Conservation (phyloP, 2,888 invertebrate species). For the Suillia variegata region DNA sequence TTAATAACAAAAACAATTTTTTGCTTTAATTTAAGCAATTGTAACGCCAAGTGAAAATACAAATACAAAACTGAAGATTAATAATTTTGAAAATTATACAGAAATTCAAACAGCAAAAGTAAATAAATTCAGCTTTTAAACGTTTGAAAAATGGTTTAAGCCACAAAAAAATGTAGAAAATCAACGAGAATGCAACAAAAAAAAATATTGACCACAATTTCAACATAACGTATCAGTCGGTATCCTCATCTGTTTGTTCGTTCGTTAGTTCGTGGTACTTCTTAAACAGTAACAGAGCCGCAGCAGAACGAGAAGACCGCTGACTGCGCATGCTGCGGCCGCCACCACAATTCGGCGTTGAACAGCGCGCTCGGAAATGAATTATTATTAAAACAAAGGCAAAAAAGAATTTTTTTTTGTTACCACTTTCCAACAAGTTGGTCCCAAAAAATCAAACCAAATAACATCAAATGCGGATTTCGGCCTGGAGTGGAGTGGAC, state of each 20-base stretch:
- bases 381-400: slow-evolving; percentile 29
- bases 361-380: slow-evolving; percentile 24
- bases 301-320: background rate
- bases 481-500: background rate
- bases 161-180: background rate
- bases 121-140: background rate
- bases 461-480: slow-evolving; percentile 22
- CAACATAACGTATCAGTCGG: background rate
- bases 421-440: slow-evolving; percentile 26
- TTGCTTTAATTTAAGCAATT: too few species aligned
- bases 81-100: too few species aligned
- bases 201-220: background rate
- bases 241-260: too few species aligned
- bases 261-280: too few species aligned
- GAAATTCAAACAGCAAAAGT: background rate
- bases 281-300: background rate
- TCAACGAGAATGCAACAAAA: too few species aligned
- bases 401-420: too few species aligned
- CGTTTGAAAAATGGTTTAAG: slow-evolving; percentile 3
- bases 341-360: slow-evolving; percentile 10
- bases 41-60: too few species aligned
- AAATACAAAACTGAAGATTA: too few species aligned
- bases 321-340: slow-evolving; percentile 7
- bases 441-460: slow-evolving; percentile 22
- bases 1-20: too few species aligned